phyloP scores from a whole-genome alignment of 2,113 vertebrate genomes.

The Lophotis ruficrista region DNA sequence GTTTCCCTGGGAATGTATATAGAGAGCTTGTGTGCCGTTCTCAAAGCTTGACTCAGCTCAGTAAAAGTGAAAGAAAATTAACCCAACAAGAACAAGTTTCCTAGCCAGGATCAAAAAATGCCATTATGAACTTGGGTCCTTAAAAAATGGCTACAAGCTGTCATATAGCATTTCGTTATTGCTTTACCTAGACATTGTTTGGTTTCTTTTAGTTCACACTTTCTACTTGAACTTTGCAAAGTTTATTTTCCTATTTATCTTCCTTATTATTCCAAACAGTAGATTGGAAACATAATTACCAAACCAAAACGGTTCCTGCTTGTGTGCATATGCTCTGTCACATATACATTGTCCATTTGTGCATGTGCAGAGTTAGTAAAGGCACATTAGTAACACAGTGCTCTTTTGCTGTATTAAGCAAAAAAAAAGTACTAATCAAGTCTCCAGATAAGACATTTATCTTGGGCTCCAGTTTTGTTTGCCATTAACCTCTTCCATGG shows the following conservation, averaged over 20 bases:
- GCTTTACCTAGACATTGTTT: not conserved
- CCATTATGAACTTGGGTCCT: not conserved
- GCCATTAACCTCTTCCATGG: not conserved
- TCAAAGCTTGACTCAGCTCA: not conserved
- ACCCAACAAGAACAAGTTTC: not conserved
- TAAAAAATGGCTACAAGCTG: not conserved
- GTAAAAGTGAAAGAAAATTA: not conserved
- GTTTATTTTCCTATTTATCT: not conserved
- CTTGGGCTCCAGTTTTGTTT: not conserved
- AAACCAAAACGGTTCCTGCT: not conserved
- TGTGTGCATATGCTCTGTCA: not conserved
- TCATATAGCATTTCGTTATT: not conserved
- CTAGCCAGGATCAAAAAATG: not conserved
- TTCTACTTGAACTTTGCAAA: not conserved
- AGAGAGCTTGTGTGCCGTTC: not conserved
- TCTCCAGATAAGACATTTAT: not conserved
- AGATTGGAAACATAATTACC: not conserved
- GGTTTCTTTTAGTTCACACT: not conserved
- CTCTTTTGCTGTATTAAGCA: not conserved
- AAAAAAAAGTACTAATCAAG: not conserved
- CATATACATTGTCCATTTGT: fast-evolving
- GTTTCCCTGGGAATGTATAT: not conserved
- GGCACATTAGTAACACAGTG: fast-evolving
- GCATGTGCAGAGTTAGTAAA: not conserved
- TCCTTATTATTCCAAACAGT: not conserved